These are phyloP conservation scores for Bubo blakistoni DNA, from an alignment of 2,113 vertebrate species.

Conservation along the genomic window DNA sequence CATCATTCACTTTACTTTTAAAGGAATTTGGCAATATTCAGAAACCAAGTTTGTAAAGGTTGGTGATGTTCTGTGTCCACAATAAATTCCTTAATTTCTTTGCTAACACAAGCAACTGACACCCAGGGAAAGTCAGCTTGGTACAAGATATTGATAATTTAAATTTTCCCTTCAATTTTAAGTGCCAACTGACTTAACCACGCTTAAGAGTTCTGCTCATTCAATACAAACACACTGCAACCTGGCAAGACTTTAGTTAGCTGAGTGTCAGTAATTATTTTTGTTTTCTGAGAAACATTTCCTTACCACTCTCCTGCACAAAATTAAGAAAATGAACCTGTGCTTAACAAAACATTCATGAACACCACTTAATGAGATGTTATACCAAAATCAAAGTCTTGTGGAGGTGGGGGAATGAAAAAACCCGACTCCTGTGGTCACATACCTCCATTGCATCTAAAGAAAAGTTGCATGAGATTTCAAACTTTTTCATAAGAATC, in stretches of 20 bases:
- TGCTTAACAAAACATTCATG: neutral
- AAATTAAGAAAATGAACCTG: neutral
- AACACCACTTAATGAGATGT: neutral
- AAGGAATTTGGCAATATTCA: neutral
- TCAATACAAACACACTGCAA: neutral
- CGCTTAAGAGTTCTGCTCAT: neutral
- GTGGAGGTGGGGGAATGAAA: neutral
- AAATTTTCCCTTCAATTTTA: neutral
- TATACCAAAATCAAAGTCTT: neutral
- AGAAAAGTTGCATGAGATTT: constrained; percentile 95
- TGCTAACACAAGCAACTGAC: neutral
- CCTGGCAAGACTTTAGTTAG: neutral
- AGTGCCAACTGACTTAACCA: neutral
- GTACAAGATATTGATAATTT: neutral
- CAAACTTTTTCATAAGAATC: constrained; percentile 94
- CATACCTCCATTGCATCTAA: constrained; percentile 95
- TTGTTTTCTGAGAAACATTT: neutral
- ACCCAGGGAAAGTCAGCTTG: neutral
- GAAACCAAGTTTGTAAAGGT: neutral
- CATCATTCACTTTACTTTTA: neutral
- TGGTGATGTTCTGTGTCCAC: neutral
- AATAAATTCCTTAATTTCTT: neutral
- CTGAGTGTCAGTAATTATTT: neutral
- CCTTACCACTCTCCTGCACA: neutral
- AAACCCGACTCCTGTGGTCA: neutral